Evolutionary conservation across 2,113 vertebrate species (phyloP).

Genomic region (Chaetodon trifascialis): DNA sequence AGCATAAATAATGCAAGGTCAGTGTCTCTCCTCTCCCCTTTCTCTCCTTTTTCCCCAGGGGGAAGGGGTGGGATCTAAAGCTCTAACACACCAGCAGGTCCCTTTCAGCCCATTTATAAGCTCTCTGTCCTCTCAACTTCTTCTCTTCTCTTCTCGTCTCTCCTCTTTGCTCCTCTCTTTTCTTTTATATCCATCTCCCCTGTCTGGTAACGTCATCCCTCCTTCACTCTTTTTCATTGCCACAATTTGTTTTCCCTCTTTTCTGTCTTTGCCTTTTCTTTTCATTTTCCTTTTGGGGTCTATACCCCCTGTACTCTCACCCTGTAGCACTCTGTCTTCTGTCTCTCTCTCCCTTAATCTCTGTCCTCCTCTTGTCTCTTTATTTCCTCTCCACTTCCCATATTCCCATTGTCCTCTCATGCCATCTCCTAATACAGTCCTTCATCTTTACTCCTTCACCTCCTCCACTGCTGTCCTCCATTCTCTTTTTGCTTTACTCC

Average conservation of each 20-base stretch:
- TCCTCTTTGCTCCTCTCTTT: constrained; percentile 13
- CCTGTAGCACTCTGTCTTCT: neutral
- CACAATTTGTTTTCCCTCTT: neutral
- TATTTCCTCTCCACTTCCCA: constrained; percentile 10
- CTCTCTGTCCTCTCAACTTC: constrained; percentile 58
- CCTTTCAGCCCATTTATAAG: constrained; percentile 76
- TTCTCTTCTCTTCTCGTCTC: constrained; percentile 44
- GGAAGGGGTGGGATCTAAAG: constrained; percentile 73
- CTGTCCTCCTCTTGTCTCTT: neutral
- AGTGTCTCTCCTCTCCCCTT: constrained; percentile 81
- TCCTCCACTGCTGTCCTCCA: constrained; percentile 6
- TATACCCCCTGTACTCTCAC: neutral
- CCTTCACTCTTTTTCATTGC: constrained; percentile 3
- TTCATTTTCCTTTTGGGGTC: constrained; percentile 2
- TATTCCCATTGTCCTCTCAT: constrained; percentile 32
- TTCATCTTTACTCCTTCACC: constrained; percentile 23
- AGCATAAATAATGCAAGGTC: constrained; percentile 87
- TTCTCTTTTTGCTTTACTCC: constrained; percentile 23
- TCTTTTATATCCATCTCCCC: constrained; percentile 7
- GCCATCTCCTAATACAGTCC: constrained; percentile 14
- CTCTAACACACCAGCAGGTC: constrained; percentile 79
- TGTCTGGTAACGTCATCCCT: constrained; percentile 6
- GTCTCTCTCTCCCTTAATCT: neutral
- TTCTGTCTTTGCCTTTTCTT: neutral
- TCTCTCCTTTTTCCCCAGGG: constrained; percentile 68